These are phyloP conservation scores for Dryoscopus gambensis DNA, from an alignment of 2,113 vertebrate genomes.

Conservation along the genomic window DNA sequence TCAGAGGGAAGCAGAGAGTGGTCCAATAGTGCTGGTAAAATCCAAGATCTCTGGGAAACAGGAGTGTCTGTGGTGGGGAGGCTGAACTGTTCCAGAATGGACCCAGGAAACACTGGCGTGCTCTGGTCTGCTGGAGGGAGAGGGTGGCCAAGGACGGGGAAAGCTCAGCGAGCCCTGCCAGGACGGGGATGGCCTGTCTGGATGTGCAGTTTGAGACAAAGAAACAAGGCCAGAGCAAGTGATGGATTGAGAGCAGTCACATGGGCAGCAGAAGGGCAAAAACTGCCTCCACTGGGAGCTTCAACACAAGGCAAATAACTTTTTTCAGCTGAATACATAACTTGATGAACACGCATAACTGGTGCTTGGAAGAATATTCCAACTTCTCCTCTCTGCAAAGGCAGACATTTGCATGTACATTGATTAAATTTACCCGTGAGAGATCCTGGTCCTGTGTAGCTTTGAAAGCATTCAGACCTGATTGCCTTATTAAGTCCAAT, in stretches of 20 bases:
- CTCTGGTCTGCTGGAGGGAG: background rate
- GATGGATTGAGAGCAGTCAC: background rate
- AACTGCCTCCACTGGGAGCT: background rate
- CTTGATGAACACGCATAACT: background rate
- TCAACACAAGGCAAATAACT: background rate
- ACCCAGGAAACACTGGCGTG: fast-evolving
- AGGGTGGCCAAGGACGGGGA: background rate
- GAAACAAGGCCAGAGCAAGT: background rate
- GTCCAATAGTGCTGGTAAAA: background rate
- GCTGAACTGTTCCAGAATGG: background rate
- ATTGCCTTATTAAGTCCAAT: background rate
- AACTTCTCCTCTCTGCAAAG: background rate
- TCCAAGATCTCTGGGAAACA: background rate
- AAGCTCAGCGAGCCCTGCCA: background rate
- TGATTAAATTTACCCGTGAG: background rate
- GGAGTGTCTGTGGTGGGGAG: background rate
- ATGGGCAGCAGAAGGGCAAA: background rate
- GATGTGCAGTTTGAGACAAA: background rate
- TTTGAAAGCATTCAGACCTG: background rate
- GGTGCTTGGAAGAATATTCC: background rate
- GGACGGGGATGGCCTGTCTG: background rate
- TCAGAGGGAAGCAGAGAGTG: background rate
- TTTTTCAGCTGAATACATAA: background rate
- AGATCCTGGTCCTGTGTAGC: background rate
- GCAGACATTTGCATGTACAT: background rate